These are phyloP conservation scores for Gymnoscopelus microlampas DNA, from an alignment of 2,797 vertebrate genomes.

Conservation along the genomic window DNA sequence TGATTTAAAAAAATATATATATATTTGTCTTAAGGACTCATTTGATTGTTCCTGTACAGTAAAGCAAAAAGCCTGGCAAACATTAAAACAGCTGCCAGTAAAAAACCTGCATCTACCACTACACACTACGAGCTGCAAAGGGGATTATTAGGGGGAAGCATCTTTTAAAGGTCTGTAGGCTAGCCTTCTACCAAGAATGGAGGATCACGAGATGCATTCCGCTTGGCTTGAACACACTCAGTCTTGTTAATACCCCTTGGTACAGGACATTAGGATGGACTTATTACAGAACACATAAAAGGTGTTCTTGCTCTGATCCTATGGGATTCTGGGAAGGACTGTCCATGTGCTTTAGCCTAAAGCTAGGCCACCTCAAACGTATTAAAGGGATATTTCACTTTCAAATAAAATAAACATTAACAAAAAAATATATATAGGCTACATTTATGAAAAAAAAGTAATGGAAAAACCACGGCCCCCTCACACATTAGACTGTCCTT, in stretches of 20 bases:
- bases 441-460: no score
- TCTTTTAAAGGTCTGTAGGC: slow-evolving; percentile 58
- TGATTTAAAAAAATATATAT: slow-evolving; percentile 34
- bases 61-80: neutral
- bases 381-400: no score
- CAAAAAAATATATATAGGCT: no score
- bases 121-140: slow-evolving; percentile 52
- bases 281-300: no score
- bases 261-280: no score
- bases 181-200: slow-evolving; percentile 17
- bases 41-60: slow-evolving; percentile 14
- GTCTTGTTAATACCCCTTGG: slow-evolving; percentile 23
- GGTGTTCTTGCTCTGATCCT: no score
- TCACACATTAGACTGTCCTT: no score
- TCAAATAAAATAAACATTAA: no score
- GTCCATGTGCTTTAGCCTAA: no score
- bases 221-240: slow-evolving; percentile 50
- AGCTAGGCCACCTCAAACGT: no score
- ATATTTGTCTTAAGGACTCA: slow-evolving; percentile 38
- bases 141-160: slow-evolving; percentile 50
- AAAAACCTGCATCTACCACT: slow-evolving; percentile 42
- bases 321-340: no score
- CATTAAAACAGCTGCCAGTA: slow-evolving; percentile 17
- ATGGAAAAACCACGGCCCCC: no score
- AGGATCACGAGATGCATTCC: slow-evolving; percentile 77